phyloP scores from a whole-genome alignment of 2,888 invertebrate genomes.

The Catotricha subobsoleta region DNA sequence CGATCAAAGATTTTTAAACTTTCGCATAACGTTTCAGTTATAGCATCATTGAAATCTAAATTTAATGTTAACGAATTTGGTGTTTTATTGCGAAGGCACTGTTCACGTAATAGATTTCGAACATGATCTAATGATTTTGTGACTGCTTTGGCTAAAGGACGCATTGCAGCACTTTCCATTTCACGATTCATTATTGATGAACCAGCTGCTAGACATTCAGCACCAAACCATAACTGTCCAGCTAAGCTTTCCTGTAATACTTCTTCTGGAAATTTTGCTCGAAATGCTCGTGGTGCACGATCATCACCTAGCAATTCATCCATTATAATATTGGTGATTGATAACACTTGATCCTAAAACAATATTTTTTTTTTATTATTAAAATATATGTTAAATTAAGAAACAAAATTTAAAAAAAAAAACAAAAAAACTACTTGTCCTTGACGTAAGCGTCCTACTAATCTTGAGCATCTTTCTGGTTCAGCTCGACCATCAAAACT shows the following conservation, averaged over 20 bases:
- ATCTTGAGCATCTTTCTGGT: slow-evolving; percentile 85
- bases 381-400: not conserved
- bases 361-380: slow-evolving; percentile 3
- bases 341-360: slow-evolving; percentile 64
- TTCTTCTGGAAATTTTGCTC: slow-evolving; percentile 97
- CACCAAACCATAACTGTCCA: slow-evolving; percentile 98
- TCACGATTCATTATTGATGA: slow-evolving; percentile 97
- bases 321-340: slow-evolving; percentile 89
- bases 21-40: slow-evolving; percentile 58
- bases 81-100: slow-evolving; percentile 51
- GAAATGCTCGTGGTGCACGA: slow-evolving; percentile 80
- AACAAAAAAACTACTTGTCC: slow-evolving; percentile 45
- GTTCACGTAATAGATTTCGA: slow-evolving; percentile 73
- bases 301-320: slow-evolving; percentile 75
- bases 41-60: slow-evolving; percentile 38
- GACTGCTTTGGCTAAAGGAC: slow-evolving; percentile 87
- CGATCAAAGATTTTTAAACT: slow-evolving; percentile 80
- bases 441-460: slow-evolving; percentile 87
- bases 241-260: slow-evolving; percentile 95
- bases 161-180: slow-evolving; percentile 86
- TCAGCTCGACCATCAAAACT: slow-evolving; percentile 99
- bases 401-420: not conserved
- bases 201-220: slow-evolving; percentile 96
- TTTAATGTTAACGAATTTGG: slow-evolving; percentile 36
- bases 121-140: slow-evolving; percentile 93